Evolutionary conservation across 2,888 invertebrate species (phyloP).

Genomic region (Pseudolycoriella hygida): DNA sequence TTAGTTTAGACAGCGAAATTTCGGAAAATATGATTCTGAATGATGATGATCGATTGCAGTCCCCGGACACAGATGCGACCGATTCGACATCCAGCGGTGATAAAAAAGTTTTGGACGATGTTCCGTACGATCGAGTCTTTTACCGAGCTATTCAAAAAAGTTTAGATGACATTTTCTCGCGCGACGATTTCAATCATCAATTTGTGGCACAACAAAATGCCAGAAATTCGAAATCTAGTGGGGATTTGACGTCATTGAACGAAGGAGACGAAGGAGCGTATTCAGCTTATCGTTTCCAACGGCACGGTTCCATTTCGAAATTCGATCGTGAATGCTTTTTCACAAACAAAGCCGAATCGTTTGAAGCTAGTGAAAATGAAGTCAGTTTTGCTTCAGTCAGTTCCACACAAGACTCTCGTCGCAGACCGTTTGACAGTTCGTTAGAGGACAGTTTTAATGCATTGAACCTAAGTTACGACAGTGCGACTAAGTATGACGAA

Average conservation of each 20-base stretch:
- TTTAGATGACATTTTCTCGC: slow-evolving; percentile 22
- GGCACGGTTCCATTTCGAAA: slow-evolving; percentile 26
- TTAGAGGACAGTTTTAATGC: slow-evolving; percentile 12
- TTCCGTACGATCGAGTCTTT: slow-evolving; percentile 27
- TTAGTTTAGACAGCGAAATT: slow-evolving; percentile 25
- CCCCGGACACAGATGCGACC: not conserved
- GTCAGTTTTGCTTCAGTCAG: slow-evolving; percentile 7
- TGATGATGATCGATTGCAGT: not conserved
- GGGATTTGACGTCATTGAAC: slow-evolving; percentile 26
- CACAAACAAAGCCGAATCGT: slow-evolving; percentile 13
- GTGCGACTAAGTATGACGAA: slow-evolving; percentile 8
- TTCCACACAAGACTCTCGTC: slow-evolving; percentile 8
- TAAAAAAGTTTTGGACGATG: slow-evolving; percentile 16
- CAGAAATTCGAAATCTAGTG: slow-evolving; percentile 25
- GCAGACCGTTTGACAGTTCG: slow-evolving; percentile 6
- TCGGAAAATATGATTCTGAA: slow-evolving; percentile 8
- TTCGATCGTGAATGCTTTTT: slow-evolving; percentile 28
- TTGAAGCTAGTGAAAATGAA: slow-evolving; percentile 7
- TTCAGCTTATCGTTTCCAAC: slow-evolving; percentile 19
- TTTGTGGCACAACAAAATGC: slow-evolving; percentile 1
- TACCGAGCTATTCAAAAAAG: slow-evolving; percentile 23
- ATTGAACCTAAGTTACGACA: slow-evolving; percentile 4
- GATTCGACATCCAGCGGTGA: not conserved
- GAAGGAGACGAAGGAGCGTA: slow-evolving; percentile 12
- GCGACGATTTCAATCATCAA: slow-evolving; percentile 9